Evolutionary conservation across 2,113 vertebrate genomes (phyloP), one percentile per base, ranked within the genome.

Genomic region (Silurus asotus): DNA sequence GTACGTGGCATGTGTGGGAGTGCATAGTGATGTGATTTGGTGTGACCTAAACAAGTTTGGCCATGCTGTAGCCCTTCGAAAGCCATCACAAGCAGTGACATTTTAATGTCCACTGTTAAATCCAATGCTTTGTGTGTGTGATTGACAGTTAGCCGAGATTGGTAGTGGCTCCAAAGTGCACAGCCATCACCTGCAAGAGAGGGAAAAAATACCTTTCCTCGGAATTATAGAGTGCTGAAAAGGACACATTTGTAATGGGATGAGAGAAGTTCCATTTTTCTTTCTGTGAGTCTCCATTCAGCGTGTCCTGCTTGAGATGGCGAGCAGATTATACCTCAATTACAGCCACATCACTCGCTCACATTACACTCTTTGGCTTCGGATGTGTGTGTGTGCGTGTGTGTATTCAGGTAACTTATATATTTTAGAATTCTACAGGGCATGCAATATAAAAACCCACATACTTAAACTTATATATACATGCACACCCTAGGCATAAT

Each of bases 261-360:
- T 69, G 74, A 85, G 80, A 77, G 79, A 61, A 61, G 53, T 49
- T 82, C 80, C 84, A 83, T 88, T 88, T 83, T 85, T 88, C 87
- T 82, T 88, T 70, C 84, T 86, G 81, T 25, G 80, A 69, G 77
- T 78, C 72, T 82, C 61, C 15, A 82, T 81, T 88, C 79, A 59
- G 51, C 3, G 23, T 82, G 79, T 61, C 51, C 87, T 84, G 70
- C 59, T 82, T 64, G 72, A 86, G 84, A 86, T 85, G 69, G 37
- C 69, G n/a, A 59, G 58, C 79, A 88, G 87, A 88, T 86, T 83
- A 88, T 62, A 82, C 80, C 75, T 86, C 79, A 83, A 88, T 85
- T 88, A 88, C 70, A 65, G 48, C 62, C 19, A 8, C 55, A 59
- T 82, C 64, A 77, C 70, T 88, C 61, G 37, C 79, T 82, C 62